Base-by-base conservation (phyloP, 1,140 invertebrate genomes). In the Drosophila pallidifrons region DNA sequence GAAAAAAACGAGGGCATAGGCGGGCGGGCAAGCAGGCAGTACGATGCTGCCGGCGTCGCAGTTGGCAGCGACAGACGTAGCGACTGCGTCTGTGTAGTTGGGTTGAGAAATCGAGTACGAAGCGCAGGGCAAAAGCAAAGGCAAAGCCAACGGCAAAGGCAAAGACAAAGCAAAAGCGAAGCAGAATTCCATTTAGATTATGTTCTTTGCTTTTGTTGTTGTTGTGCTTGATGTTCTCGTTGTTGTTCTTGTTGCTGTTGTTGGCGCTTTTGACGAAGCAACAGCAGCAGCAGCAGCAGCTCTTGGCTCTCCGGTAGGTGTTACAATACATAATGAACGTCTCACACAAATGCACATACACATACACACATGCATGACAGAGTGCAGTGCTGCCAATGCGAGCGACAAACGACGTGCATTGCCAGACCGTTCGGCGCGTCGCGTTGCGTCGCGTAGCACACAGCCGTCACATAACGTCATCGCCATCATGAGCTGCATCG, bases 111-210 rank as follows among this genome's bases (percentile, higher is more conserved):
- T 88, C 77, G 77, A 25, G 20, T 76, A 72, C 65, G 47, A 76
- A 78, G 77, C 73, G 64, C 78, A 70, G 52, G 15, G 57, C 66
- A 82, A 81, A 67, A 68, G 58, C 63, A 66, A 77, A 81, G 74
- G 60, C 32, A 57, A 57, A 57, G 35, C 5, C 52, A 55, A 52
- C 41, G 28, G 11, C 25, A 51, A 81, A 64, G 57, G 64, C 8
- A 52, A 59, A 59, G 28, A 7, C 57, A 59, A 64, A 64, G 61
- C 61, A 82, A 81, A 58, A 74, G 64, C 64, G 52, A 77, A 85
- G 32, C 76, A 83, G 78, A 87, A 88, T 81, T 89, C 74, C 80
- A 87, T 73, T 88, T 88, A 88, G 76, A 88, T 88, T 88, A 80
- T 88, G 54, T 71, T 77, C 75, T 72, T 66, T 65, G 69, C 54